Percentiles rank a stretch among this genome's conserved stretches.
These are phyloP conservation scores for Chiloscyllium plagiosum DNA, from an alignment of 2,113 vertebrate species.

Conservation along the genomic window DNA sequence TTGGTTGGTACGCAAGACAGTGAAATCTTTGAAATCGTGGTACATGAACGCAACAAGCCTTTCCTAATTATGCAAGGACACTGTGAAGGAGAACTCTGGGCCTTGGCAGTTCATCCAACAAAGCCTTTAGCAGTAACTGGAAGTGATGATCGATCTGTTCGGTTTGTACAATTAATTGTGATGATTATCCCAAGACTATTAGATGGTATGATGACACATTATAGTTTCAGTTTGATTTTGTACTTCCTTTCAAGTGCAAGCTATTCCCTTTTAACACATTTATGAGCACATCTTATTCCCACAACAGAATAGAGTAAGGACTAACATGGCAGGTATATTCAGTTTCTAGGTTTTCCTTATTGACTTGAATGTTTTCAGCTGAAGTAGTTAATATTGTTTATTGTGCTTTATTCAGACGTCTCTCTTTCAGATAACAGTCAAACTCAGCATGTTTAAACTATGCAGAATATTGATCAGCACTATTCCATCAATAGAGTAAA, in stretches of 20 bases:
- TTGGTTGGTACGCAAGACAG: slow-evolving; percentile 95
- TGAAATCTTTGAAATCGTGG: slow-evolving; percentile 97
- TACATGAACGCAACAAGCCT: slow-evolving; percentile 94
- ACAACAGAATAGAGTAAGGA: not conserved
- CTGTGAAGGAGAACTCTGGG: slow-evolving; percentile 97
- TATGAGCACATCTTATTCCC: not conserved
- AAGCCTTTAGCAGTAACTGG: slow-evolving; percentile 96
- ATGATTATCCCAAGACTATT: not conserved
- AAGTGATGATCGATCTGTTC: slow-evolving; percentile 94
- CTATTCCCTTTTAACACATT: not conserved
- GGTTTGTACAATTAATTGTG: slow-evolving; percentile 56
- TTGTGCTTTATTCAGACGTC: not conserved
- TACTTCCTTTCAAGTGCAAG: not conserved
- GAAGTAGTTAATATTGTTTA: not conserved
- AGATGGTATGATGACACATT: not conserved
- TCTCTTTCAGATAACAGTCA: slow-evolving; percentile 9
- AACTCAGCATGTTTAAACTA: not conserved
- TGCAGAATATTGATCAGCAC: not conserved
- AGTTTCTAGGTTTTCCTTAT: not conserved
- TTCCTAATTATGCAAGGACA: slow-evolving; percentile 99
- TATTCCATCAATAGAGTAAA: not conserved
- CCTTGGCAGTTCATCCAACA: slow-evolving; percentile 89
- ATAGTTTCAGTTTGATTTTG: not conserved
- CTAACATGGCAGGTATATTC: not conserved
- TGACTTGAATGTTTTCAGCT: not conserved